Percentiles rank a stretch among this genome's conserved stretches.
Evolutionary conservation across 2,888 invertebrate genomes (phyloP).

Genomic region (Monochamus alternatus): DNA sequence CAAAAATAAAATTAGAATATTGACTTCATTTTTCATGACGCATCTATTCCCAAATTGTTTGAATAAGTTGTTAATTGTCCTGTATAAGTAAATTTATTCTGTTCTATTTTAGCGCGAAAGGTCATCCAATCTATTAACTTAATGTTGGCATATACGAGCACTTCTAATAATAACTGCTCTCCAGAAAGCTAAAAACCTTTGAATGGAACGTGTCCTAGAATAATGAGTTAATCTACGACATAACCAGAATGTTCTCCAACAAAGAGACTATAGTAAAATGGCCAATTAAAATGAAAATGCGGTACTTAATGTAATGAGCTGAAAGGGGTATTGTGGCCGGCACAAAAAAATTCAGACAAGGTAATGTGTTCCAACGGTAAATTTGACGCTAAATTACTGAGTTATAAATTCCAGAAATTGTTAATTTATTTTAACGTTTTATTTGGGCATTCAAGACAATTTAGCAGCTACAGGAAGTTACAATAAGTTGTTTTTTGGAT

Average conservation of each 20-base stretch:
- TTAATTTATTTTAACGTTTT: too few species aligned
- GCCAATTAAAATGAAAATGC: conserved; percentile 12
- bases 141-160: conserved; percentile 3
- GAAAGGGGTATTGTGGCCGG: conserved; percentile 1
- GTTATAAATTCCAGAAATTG: neutral
- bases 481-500: too few species aligned
- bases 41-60: too few species aligned
- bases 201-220: neutral
- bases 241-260: conserved; percentile 5
- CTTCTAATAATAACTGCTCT: neutral
- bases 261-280: conserved; percentile 14
- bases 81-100: too few species aligned
- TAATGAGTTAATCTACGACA: conserved; percentile 11
- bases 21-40: too few species aligned
- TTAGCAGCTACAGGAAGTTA: too few species aligned
- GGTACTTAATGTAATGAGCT: conserved; percentile 16
- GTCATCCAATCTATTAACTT: neutral
- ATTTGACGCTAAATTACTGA: neutral
- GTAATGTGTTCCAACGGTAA: conserved; percentile 5
- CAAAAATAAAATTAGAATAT: too few species aligned
- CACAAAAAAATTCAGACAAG: conserved; percentile 9
- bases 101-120: too few species aligned
- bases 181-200: conserved; percentile 6
- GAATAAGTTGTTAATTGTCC: too few species aligned
- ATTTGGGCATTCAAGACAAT: too few species aligned